Conservation (phyloP, 2,113 vertebrate species). For the Eonycteris spelaea region DNA sequence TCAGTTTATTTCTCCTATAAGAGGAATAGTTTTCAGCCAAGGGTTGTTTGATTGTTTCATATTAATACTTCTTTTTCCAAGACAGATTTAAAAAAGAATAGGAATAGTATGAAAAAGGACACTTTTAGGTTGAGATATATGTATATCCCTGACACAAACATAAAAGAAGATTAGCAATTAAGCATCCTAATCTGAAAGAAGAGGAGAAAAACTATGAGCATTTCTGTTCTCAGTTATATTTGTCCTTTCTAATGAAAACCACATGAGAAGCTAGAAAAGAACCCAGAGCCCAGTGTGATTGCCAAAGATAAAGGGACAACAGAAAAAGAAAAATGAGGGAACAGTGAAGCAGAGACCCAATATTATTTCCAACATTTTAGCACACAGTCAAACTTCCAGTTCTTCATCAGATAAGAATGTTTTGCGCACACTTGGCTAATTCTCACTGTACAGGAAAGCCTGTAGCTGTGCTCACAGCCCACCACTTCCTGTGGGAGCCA, state of each 20-base stretch:
- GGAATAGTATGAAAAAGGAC: background rate
- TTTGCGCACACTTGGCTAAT: constrained; percentile 57
- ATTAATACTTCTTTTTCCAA: background rate
- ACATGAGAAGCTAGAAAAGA: constrained; percentile 30
- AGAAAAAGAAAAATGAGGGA: constrained; percentile 4
- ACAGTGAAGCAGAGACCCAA: background rate
- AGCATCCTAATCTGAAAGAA: background rate
- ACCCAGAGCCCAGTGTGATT: background rate
- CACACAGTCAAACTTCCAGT: constrained; percentile 26
- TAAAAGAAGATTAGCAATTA: background rate
- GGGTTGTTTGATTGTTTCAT: background rate
- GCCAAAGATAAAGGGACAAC: background rate
- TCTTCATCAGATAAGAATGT: constrained; percentile 74
- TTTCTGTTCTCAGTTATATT: constrained; percentile 1
- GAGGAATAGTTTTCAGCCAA: background rate
- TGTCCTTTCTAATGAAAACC: constrained; percentile 39
- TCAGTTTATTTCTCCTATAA: background rate
- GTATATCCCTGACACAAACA: background rate
- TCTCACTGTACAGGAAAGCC: constrained; percentile 62
- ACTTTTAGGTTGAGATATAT: background rate
- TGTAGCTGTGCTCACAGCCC: constrained; percentile 42
- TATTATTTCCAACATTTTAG: background rate
- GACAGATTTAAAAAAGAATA: background rate
- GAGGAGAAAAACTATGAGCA: background rate
- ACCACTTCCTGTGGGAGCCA: constrained; percentile 71